Conservation (phyloP, 2,888 invertebrate species). For the Suillia variegata region DNA sequence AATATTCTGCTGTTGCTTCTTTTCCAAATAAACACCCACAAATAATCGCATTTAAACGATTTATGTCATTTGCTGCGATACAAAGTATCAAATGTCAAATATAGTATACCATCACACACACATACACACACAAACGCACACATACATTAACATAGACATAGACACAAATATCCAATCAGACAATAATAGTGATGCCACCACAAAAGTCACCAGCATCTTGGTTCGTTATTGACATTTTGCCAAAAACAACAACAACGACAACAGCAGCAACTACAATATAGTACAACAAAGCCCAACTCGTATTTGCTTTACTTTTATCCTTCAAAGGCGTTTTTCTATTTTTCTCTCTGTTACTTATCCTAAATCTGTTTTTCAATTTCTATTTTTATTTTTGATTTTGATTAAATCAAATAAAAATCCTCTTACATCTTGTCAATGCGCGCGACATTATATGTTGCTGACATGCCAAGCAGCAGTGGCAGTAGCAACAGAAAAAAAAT, state of each 20-base stretch:
- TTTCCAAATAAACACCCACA: too few species aligned
- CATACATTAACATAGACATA: too few species aligned
- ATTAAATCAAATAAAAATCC: conserved; percentile 10
- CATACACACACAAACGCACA: conserved; percentile 16
- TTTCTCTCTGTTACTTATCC: too few species aligned
- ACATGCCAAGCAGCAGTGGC: neutral
- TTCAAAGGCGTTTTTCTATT: neutral
- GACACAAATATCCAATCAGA: too few species aligned
- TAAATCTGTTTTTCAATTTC: too few species aligned
- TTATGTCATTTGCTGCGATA: neutral
- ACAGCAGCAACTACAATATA: too few species aligned
- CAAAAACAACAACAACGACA: too few species aligned
- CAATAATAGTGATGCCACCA: conserved; percentile 6
- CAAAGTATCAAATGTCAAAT: neutral
- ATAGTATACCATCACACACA: conserved; percentile 5
- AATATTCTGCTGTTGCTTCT: too few species aligned
- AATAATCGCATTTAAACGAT: neutral
- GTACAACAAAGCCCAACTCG: neutral
- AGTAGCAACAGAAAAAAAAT: neutral
- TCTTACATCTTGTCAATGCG: neutral
- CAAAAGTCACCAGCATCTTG: neutral
- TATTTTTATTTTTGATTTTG: conserved; percentile 9
- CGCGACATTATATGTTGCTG: neutral
- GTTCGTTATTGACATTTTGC: conserved; percentile 7
- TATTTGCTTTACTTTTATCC: neutral